Evolutionary conservation across 2,113 vertebrate species (phyloP).

Genomic region (Toxotes jaculatrix): DNA sequence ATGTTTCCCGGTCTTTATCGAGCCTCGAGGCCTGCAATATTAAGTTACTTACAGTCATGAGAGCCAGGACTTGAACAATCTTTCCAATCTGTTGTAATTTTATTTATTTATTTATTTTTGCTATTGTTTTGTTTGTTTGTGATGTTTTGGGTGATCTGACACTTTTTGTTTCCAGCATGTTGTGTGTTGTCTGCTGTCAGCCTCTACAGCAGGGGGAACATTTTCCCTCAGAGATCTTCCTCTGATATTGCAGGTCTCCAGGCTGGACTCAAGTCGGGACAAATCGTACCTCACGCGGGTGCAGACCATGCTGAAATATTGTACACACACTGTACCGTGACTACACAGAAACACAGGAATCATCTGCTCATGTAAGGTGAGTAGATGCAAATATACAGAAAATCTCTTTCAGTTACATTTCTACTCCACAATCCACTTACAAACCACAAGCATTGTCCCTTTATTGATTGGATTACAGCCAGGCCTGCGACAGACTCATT

Average conservation of each 20-base stretch:
- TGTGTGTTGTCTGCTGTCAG: background rate
- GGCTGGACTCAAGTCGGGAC: conserved; percentile 19
- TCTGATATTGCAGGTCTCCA: conserved; percentile 35
- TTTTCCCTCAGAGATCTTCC: background rate
- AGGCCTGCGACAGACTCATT: conserved; percentile 1
- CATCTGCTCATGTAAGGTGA: conserved; percentile 43
- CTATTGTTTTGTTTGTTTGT: no score
- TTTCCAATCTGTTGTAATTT: background rate
- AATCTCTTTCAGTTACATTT: conserved; percentile 26
- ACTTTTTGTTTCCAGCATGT: conserved; percentile 7
- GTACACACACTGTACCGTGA: conserved; percentile 58
- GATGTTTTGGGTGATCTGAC: background rate
- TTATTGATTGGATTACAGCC: conserved; percentile 37
- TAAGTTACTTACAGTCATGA: conserved; percentile 9
- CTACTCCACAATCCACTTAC: conserved; percentile 33
- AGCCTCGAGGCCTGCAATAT: conserved; percentile 38
- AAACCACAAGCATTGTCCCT: conserved; percentile 17
- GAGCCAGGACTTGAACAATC: background rate
- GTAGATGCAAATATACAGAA: conserved; percentile 46
- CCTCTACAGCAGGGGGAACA: background rate
- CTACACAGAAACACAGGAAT: conserved; percentile 58
- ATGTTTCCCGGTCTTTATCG: conserved; percentile 3
- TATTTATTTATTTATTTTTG: background rate
- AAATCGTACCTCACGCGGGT: conserved; percentile 19
- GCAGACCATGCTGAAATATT: conserved; percentile 70